Conservation (phyloP, 2,888 invertebrate species). For the Tenodera sinensis region DNA sequence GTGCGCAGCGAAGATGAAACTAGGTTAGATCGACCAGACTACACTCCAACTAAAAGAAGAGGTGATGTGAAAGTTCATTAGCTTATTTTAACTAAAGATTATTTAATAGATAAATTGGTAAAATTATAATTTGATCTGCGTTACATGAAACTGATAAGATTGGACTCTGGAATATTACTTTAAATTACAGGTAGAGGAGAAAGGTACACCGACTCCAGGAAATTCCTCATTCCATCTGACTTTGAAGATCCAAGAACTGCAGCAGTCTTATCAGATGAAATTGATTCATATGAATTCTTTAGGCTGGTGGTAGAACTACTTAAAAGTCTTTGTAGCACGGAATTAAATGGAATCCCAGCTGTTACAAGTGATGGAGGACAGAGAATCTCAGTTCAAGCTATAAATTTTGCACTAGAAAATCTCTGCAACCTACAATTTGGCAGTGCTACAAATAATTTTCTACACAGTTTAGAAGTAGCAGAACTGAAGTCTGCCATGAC, state of each 20-base stretch:
- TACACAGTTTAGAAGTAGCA: constrained; percentile 42
- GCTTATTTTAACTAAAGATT: not conserved
- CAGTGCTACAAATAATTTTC: constrained; percentile 42
- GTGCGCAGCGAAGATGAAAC: constrained; percentile 48
- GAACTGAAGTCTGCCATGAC: constrained; percentile 55
- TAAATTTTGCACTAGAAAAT: constrained; percentile 58
- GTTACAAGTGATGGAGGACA: constrained; percentile 35
- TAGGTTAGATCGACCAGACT: constrained; percentile 32
- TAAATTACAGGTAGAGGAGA: not conserved
- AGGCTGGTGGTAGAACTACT: constrained; percentile 55
- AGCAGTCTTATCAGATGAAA: constrained; percentile 51
- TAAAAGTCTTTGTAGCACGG: constrained; percentile 27
- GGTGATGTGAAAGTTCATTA: constrained; percentile 36
- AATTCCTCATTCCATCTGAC: not conserved
- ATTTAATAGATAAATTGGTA: too few species aligned
- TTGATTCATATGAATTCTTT: constrained; percentile 55
- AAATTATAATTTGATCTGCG: too few species aligned
- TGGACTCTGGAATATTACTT: not conserved
- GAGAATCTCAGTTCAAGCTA: constrained; percentile 55
- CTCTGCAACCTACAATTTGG: constrained; percentile 59
- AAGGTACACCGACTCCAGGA: not conserved
- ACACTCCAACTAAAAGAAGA: constrained; percentile 44
- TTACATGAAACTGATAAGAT: too few species aligned
- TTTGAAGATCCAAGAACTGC: constrained; percentile 49
- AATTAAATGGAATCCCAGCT: constrained; percentile 12